phyloP scores from a whole-genome alignment of 2,888 invertebrate species.

The Aspidiotus destructor region DNA sequence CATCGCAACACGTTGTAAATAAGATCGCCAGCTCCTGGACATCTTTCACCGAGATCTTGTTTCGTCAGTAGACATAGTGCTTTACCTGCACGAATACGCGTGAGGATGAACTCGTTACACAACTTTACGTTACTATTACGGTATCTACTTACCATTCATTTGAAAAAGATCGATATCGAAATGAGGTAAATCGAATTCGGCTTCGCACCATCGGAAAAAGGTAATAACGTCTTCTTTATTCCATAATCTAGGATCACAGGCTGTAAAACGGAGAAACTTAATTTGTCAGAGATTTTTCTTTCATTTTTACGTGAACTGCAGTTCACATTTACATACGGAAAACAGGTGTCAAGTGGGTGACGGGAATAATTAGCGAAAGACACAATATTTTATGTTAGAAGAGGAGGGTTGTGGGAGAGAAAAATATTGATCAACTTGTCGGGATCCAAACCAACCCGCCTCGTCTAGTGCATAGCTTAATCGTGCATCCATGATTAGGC shows the following conservation, averaged over 20 bases:
- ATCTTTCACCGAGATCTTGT: constrained; percentile 79
- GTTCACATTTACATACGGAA: too few relatives aligned
- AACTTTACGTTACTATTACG: constrained; percentile 20
- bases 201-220: constrained; percentile 83
- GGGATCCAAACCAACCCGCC: too few relatives aligned
- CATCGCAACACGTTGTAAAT: constrained; percentile 86
- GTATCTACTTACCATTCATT: constrained; percentile 67
- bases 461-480: too few relatives aligned
- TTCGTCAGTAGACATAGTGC: constrained; percentile 83
- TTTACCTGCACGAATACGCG: constrained; percentile 53
- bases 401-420: too few relatives aligned
- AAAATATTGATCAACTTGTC: too few relatives aligned
- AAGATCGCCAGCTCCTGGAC: constrained; percentile 87
- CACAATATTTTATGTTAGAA: too few relatives aligned
- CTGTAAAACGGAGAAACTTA: constrained; percentile 41
- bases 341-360: too few relatives aligned
- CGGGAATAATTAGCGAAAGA: too few relatives aligned
- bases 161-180: constrained; percentile 89
- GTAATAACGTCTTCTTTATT: constrained; percentile 77
- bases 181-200: constrained; percentile 82
- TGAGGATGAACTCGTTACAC: not conserved
- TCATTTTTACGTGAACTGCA: too few relatives aligned
- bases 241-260: constrained; percentile 83
- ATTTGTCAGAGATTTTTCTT: too few relatives aligned
- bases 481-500: too few relatives aligned